phyloP scores from a whole-genome alignment of 2,113 vertebrate species.

The Caracal caracal region DNA sequence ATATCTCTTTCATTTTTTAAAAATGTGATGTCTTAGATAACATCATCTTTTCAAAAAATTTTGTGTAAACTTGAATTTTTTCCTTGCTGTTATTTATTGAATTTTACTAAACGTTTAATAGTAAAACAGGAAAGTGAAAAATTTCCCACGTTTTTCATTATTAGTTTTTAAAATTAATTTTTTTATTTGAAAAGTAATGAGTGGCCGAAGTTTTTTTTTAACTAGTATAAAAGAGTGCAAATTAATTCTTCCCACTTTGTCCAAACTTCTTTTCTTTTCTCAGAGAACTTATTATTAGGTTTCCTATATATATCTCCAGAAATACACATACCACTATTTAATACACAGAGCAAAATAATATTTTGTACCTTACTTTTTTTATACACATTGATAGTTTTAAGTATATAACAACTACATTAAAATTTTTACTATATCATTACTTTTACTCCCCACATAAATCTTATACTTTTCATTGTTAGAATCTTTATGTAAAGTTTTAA shows the following conservation, averaged over 20 bases:
- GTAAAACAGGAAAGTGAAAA: slow-evolving; percentile 51
- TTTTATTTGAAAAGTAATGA: slow-evolving; percentile 47
- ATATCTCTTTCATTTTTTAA: neutral
- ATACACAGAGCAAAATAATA: neutral
- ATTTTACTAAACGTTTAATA: slow-evolving; percentile 31
- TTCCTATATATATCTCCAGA: slow-evolving; percentile 21
- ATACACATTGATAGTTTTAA: neutral
- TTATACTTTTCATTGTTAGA: slow-evolving; percentile 24
- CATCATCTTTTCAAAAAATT: slow-evolving; percentile 3
- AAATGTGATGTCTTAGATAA: neutral
- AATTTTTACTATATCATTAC: slow-evolving; percentile 26
- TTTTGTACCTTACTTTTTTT: slow-evolving; percentile 3
- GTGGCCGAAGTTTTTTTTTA: neutral
- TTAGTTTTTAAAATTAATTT: slow-evolving; percentile 47
- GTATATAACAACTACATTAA: slow-evolving; percentile 1
- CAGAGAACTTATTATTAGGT: neutral
- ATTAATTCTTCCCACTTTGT: neutral
- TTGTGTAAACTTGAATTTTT: slow-evolving; percentile 5
- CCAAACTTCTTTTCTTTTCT: neutral
- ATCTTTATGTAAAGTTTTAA: slow-evolving; percentile 46
- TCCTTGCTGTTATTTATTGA: slow-evolving; percentile 21
- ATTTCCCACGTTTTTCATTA: neutral
- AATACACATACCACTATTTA: neutral
- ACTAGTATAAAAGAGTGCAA: neutral
- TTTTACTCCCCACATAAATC: slow-evolving; percentile 15